A percentile compares a stretch with the other conserved stretches of the same genome.
phyloP scores from a whole-genome alignment of 2,113 vertebrate species.

The human (Homo sapiens) region GRCh38 chr4:113138501-113139000 shows the following conservation, averaged over 20 bases:
- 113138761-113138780: neutral
- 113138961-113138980: neutral
- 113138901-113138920: neutral
- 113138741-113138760: neutral
- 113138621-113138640: constrained; percentile 15
- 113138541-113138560: neutral
- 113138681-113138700: neutral
- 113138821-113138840: neutral
- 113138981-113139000: neutral
- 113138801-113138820: neutral
- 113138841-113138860: neutral
- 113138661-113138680: neutral
- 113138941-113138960: neutral
- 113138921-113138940: neutral
- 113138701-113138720: neutral
- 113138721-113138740: neutral
- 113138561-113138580: neutral
- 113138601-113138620: neutral
- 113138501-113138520: neutral
- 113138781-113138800: neutral
- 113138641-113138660: constrained; percentile 16
- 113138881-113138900: neutral
- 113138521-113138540: constrained; percentile 33
- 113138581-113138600: neutral
- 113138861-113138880: neutral